Conservation (phyloP, 2,888 invertebrate species). For the Cistogaster globosa region DNA sequence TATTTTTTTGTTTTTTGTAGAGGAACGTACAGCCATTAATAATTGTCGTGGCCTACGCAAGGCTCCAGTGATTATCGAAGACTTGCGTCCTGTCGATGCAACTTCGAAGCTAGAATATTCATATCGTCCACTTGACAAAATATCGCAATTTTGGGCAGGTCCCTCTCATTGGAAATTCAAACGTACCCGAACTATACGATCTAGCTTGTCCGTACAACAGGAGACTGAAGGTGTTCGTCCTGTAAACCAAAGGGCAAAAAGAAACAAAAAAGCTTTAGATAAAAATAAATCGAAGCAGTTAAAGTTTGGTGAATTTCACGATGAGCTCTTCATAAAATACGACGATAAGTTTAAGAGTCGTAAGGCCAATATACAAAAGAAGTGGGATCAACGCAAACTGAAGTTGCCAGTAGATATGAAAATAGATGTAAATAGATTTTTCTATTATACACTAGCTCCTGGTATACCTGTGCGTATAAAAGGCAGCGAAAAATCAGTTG, state of each 20-base stretch:
- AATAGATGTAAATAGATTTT: conserved; percentile 77
- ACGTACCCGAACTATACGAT: conserved; percentile 79
- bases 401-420: conserved; percentile 80
- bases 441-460: conserved; percentile 77
- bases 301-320: conserved; percentile 77
- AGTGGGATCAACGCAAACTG: conserved; percentile 82
- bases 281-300: conserved; percentile 76
- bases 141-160: conserved; percentile 89
- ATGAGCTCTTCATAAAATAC: conserved; percentile 77
- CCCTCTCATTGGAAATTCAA: conserved; percentile 92
- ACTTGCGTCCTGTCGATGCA: conserved; percentile 85
- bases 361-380: conserved; percentile 80
- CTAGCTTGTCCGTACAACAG: conserved; percentile 69
- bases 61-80: conserved; percentile 83
- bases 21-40: conserved; percentile 79
- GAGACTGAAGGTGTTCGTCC: conserved; percentile 30
- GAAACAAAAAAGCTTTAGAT: conserved; percentile 60
- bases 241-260: conserved; percentile 68
- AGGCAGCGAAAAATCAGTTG: conserved; percentile 79
- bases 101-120: conserved; percentile 87
- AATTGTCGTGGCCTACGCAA: conserved; percentile 81
- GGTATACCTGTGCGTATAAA: conserved; percentile 75
- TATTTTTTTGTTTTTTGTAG: conserved; percentile 62
- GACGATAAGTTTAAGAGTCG: conserved; percentile 78
- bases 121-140: conserved; percentile 85